Base-by-base conservation (phyloP, 2,113 vertebrate species). In the Chloebia gouldiae region DNA sequence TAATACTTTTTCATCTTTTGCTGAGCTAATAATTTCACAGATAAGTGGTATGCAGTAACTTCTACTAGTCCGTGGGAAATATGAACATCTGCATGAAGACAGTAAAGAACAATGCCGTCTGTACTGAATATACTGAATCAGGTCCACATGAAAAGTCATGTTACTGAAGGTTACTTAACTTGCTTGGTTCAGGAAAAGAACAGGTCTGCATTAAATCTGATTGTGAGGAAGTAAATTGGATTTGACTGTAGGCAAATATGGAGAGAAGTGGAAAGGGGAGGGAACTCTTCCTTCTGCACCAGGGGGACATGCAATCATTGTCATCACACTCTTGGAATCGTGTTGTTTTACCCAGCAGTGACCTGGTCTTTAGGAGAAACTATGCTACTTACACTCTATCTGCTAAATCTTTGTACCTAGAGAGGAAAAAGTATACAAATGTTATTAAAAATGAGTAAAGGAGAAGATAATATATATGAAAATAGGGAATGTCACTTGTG, bases 281-380 rank as follows among this genome's bases (percentile, higher is more conserved):
- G 11, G 8, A 61, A 13, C 6, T 59, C 13, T 56, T 71, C 37
- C 9, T 86, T 63, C n/a, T 17, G 2, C 8, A 20, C 21, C 24
- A 76, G 10, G 20, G 69, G 4, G 13, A 37, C 9, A 21, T 17
- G 3, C 4, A 49, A 10, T 19, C 19, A 49, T 13, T 0, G 0
- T 9, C 12, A 23, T 78, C 25, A 16, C 12, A 16, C 15, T 51
- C 23, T 25, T 10, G 6, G 4, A 77, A 11, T 10, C 30, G 8
- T 35, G 25, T 6, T 45, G 9, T n/a, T 84, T 64, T 44, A 39
- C 17, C 8, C 33, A 51, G 11, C 9, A 81, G 7, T 71, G 39
- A 42, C 16, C 63, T 1, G 0, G 2, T 78, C 2, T 37, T 42
- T 22, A 37, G 7, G 17, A 69, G 10, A 44, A 93, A 39, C 6